Base-by-base conservation (phyloP, 2,113 vertebrate species). In the Myxocyprinus asiaticus region DNA sequence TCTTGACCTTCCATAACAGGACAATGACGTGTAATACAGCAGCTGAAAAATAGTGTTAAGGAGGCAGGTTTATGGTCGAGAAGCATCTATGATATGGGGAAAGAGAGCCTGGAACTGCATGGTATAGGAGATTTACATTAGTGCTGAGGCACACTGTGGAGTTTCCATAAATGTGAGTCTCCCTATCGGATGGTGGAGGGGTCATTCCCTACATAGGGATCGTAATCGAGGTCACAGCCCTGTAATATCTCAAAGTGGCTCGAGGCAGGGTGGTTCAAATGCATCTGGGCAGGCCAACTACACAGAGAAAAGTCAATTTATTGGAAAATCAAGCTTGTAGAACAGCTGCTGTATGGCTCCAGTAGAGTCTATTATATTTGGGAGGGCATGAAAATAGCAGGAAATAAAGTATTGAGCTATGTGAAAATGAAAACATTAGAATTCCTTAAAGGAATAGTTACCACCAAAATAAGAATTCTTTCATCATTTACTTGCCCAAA, bases 101-200 rank as follows among this genome's bases (percentile, higher is more conserved):
- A n/a, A n/a, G n/a, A 33, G 22, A 33, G 22, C 1, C 22, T 33
- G 22, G 22, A 33, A 1, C 22, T 33, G 22, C 22, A 33, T 33
- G 22, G 22, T 33, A 33, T 33, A 33, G 22, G 22, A 33, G 22
- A 33, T 33, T 33, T 33, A 22, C 14, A 55, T 22, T 33, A 22
- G 4, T n/a, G 53, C 61, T 17, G 58, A 71, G 62, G 4, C 51
- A 43, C 15, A 51, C 4, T 17, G 12, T n/a, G 8, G 69, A 15
- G 47, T 9, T 76, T 64, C 47, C 62, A 76, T 55, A 53, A 53
- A 65, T 65, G 65, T 76, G 33, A 55, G 72, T 75, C 17, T 42
- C 58, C 17, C 10, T 63, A 10, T 42, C 53, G 12, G 9, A 65
- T 42, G 14, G 7, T 76, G 50, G 53, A 44, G 5, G 22, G 48